These are phyloP conservation scores for Argyresthia albistria DNA, from an alignment of 2,888 invertebrate species.

Conservation along the genomic window DNA sequence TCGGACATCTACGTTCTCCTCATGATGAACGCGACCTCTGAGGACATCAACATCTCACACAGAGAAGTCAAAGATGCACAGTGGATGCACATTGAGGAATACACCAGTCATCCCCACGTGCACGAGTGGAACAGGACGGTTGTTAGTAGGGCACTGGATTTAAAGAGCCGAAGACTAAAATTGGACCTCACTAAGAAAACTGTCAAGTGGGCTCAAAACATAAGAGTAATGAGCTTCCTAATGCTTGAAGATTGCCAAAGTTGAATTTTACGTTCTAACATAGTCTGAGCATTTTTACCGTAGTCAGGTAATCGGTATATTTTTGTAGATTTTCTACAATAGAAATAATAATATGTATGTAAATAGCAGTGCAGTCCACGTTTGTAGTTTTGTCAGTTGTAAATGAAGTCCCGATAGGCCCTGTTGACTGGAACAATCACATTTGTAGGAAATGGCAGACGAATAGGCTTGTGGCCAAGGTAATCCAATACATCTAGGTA, in stretches of 20 bases:
- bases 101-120: slow-evolving; percentile 78
- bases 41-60: slow-evolving; percentile 76
- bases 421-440: no score
- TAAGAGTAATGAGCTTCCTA: slow-evolving; percentile 45
- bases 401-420: no score
- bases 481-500: no score
- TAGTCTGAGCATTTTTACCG: no score
- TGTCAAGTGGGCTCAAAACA: slow-evolving; percentile 41
- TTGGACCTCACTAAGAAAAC: slow-evolving; percentile 70
- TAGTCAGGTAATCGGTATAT: no score
- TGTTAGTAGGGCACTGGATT: slow-evolving; percentile 75
- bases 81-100: slow-evolving; percentile 89
- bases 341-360: no score
- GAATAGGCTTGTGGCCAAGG: no score
- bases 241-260: slow-evolving; percentile 23
- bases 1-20: slow-evolving; percentile 90
- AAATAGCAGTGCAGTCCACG: no score
- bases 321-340: no score
- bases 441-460: no score
- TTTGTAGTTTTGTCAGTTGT: no score
- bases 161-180: slow-evolving; percentile 71
- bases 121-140: slow-evolving; percentile 80
- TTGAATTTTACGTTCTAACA: no score
- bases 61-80: slow-evolving; percentile 82
- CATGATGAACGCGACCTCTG: slow-evolving; percentile 76